Conservation (phyloP, 2,113 vertebrate species). For the Colistium nudipinnis region DNA sequence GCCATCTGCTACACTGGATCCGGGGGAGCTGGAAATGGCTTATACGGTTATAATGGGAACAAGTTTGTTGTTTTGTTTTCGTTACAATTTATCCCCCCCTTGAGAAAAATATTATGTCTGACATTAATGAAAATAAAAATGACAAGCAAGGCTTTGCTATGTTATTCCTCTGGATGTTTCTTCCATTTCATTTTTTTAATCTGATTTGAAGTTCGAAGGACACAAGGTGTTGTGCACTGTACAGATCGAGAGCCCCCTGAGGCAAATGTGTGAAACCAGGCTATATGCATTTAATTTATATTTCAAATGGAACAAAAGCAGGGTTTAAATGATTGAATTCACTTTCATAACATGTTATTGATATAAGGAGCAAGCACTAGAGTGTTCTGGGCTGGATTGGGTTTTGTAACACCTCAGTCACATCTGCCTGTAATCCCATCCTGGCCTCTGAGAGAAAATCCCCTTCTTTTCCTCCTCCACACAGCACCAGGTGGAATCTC, state of each 20-base stretch:
- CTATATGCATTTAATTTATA: background rate
- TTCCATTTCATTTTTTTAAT: background rate
- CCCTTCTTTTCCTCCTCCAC: slow-evolving; percentile 38
- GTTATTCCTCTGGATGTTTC: too few species aligned
- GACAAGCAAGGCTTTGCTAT: too few species aligned
- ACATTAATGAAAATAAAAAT: too few species aligned
- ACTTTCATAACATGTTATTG: slow-evolving; percentile 19
- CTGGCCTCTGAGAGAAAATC: slow-evolving; percentile 54
- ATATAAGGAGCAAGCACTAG: slow-evolving; percentile 46
- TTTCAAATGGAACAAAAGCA: background rate
- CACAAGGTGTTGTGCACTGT: background rate
- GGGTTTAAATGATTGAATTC: background rate
- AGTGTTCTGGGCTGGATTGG: slow-evolving; percentile 39
- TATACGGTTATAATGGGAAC: background rate
- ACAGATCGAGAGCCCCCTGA: background rate
- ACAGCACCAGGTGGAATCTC: slow-evolving; percentile 48
- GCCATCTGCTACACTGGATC: background rate
- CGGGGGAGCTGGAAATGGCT: too few species aligned
- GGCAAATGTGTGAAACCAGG: too few species aligned
- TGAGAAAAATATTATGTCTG: too few species aligned
- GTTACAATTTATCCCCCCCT: too few species aligned
- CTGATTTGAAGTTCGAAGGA: background rate
- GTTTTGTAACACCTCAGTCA: slow-evolving; percentile 66
- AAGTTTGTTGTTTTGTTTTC: too few species aligned
- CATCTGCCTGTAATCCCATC: slow-evolving; percentile 72